Base-by-base conservation (phyloP, 92 coral and sea anemone genomes). In the Epizoanthus fatuus region DNA sequence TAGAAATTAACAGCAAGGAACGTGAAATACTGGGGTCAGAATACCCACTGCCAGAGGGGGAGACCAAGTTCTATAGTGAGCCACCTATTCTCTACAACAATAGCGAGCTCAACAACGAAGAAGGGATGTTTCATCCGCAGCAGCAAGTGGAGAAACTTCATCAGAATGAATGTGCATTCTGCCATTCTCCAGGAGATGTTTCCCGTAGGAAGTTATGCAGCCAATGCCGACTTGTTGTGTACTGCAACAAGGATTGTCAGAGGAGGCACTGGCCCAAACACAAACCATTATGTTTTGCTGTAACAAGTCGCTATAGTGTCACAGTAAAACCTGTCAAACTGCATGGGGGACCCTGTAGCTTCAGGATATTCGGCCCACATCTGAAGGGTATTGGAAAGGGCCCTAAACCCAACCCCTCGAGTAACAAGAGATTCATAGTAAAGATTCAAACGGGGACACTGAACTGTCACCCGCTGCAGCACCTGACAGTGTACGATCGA, bases 351-450 rank as follows among this genome's bases (percentile, higher is more conserved):
- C 16, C n/a, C n/a, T n/a, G n/a, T n/a, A n/a, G n/a, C n/a, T n/a
- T n/a, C n/a, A n/a, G 92, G 14, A 65, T 40, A 14, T 90, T 81
- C 79, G 90, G 98, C 2, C 40, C 84, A 47, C 90, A 90, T 35
- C 77, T 89, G 25, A 84, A 83, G 74, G 98, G 95, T 16, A 70
- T 90, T 13, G 90, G 93, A 52, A n/a, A 83, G 16, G 91, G 93
- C 0, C 90, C 89, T 0, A 89, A 88, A 72, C 93, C 89, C 7
- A 55, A 85, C 13, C 94, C 87, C 6, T 78, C 86, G 45, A 83
- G 86, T 45, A 63, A 63, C 2, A n/a, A 54, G 49, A 68, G 84
- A 52, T 95, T 93, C 42, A 71, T 95, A n/a, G 97, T 93, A 0
- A 95, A 93, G 57, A 63, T 91, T 12, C 93, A 93, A 8, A 90